Base-by-base conservation (phyloP, 1,140 invertebrate species). In the Manduca sexta region DNA sequence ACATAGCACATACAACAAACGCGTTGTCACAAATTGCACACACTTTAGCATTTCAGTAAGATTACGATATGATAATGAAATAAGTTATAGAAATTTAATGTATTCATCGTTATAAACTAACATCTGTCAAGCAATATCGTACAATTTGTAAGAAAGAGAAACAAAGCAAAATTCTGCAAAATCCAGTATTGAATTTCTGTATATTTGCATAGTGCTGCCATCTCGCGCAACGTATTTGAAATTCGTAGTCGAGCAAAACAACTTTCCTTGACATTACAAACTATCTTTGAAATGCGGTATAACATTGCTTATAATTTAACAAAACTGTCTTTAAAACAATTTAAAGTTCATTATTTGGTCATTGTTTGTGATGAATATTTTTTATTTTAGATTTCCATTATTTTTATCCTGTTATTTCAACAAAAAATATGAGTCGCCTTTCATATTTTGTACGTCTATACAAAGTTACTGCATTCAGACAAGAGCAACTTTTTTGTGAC, bases 401-500 rank as follows among this genome's bases (percentile, higher is more conserved):
- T 26, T 5, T 5, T 26, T 5, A 26, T 5, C 4, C 4, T 5
- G 21, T 26, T 26, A 26, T 21, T 33, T 37, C n/a, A n/a, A n/a
- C n/a, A 34, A 40, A 37, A 39, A 31, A n/a, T 31, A 14, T 45
- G 21, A 5, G 4, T 26, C 21, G 8, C 21, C 8, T 26, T 26
- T 26, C 4, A 26, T 26, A 26, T 26, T 26, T 26, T 26, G 21
- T 45, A 68, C 72, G 60, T 57, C 53, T 26, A 45, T 57, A 44
- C 70, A 77, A 83, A 55, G 64, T 60, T 68, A 70, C 49, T 69
- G 62, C 56, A 45, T 58, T 53, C 59, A 64, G 49, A 67, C 61
- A 62, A 69, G 74, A 66, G 71, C 71, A 81, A 84, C 72, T 78
- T 84, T 69, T 69, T 84, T 82, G 77, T 84, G 80, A 84, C 80